Evolutionary conservation across 2,888 invertebrate species (phyloP).

Genomic region (Patella caerulea): DNA sequence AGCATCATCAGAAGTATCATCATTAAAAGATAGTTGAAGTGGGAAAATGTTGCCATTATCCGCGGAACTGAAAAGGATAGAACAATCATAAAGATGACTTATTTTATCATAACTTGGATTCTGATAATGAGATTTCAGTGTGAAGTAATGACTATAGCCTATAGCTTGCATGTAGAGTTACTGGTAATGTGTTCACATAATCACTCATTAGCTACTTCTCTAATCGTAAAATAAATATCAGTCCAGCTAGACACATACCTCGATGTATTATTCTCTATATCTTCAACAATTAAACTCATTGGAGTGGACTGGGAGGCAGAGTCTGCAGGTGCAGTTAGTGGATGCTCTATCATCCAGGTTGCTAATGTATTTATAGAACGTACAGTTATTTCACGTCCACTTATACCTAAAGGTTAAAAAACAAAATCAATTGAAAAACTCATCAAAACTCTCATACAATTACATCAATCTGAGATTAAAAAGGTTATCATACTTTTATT

Average conservation of each 20-base stretch:
- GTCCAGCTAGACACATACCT: neutral
- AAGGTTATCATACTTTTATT: too few species aligned
- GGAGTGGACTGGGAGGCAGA: conserved; percentile 14
- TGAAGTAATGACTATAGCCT: too few species aligned
- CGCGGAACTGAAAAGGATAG: too few species aligned
- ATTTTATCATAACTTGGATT: too few species aligned
- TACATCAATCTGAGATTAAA: too few species aligned
- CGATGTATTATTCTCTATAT: neutral
- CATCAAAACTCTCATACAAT: neutral
- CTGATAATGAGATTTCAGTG: too few species aligned
- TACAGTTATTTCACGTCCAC: conserved; percentile 71
- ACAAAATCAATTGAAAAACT: neutral
- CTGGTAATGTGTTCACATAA: too few species aligned
- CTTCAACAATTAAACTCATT: conserved; percentile 10
- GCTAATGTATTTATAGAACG: conserved; percentile 77
- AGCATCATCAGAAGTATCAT: conserved; percentile 52
- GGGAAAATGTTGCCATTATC: too few species aligned
- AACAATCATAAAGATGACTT: too few species aligned
- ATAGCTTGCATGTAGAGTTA: too few species aligned
- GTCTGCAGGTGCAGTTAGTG: conserved; percentile 52
- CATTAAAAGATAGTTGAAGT: conserved; percentile 22
- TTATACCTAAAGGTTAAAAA: conserved; percentile 58
- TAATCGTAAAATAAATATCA: too few species aligned
- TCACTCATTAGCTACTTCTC: too few species aligned
- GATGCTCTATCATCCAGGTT: conserved; percentile 80